Evolutionary conservation across 2,113 vertebrate genomes (phyloP).

Genomic region (Malurus alboscapulatus): DNA sequence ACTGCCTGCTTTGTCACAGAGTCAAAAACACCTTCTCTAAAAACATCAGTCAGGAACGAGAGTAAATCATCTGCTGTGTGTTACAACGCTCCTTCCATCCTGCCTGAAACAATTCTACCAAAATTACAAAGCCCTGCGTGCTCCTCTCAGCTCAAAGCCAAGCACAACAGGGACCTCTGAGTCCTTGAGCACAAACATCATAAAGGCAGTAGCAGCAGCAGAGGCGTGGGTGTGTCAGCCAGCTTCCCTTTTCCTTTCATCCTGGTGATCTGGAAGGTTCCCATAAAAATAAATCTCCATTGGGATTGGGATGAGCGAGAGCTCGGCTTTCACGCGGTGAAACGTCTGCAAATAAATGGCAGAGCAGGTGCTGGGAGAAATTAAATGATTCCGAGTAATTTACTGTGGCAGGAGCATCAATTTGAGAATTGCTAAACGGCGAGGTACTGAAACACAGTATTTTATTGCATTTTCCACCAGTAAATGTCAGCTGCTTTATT

Average conservation of each 20-base stretch:
- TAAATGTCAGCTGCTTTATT: conserved; percentile 18
- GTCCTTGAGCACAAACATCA: not conserved
- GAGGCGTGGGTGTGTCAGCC: not conserved
- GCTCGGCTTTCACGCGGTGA: not conserved
- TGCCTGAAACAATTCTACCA: not conserved
- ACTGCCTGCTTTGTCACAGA: not conserved
- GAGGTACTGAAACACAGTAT: not conserved
- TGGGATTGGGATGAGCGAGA: not conserved
- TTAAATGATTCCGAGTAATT: not conserved
- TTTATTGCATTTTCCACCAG: not conserved
- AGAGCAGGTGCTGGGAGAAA: conserved; percentile 37
- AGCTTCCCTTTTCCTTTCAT: not conserved
- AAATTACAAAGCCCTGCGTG: not conserved
- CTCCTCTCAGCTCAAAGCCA: not conserved
- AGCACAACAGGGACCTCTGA: not conserved
- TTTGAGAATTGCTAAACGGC: not conserved
- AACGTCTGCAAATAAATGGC: not conserved
- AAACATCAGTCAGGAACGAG: not conserved
- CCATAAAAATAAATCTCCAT: too few relatives aligned
- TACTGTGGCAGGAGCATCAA: not conserved
- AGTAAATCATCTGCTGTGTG: not conserved
- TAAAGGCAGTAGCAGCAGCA: not conserved
- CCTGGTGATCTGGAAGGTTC: not conserved
- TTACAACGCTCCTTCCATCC: not conserved
- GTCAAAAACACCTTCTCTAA: not conserved